Base-by-base conservation (phyloP, 2,113 vertebrate species). In the Muscicapa adusta region DNA sequence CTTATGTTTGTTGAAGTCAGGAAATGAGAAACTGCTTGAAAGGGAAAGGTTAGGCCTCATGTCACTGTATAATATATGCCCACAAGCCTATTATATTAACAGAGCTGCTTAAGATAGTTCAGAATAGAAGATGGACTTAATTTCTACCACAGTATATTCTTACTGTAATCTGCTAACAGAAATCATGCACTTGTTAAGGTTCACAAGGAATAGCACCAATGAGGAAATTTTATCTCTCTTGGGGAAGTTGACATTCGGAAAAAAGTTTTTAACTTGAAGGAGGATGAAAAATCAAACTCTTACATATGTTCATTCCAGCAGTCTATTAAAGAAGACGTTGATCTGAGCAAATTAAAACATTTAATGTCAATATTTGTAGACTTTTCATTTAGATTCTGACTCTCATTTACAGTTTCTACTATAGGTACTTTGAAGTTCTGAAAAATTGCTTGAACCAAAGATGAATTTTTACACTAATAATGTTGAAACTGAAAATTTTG, bases 1-100 rank as follows among this genome's bases (percentile, higher is more conserved):
- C 72, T 91, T 80, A 94, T 92, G 88, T 95, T 95, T 94, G 91
- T 89, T 92, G 94, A 93, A 97, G 88, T 89, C 91, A 94, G 94
- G 95, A 95, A 97, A 96, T 96, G 92, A 95, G 93, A 94, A 96
- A 94, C 91, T 96, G 89, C 93, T 95, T 96, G 93, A 93, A 94
- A 96, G 92, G 63, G 92, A 95, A 93, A 95, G 92, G 90, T 96
- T 97, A 95, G 86, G 47, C 80, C 82, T 93, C 2, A 6, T 96
- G 95, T 93, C 92, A 92, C 68, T 78, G 79, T 80, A 94, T 89
- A 96, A 94, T 94, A 76, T 89, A 87, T 96, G 80, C 77, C 91
- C 79, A 91, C 87, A 95, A 93, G 79, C 67, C 70, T 61, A 91
- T 95, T 93, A 76, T 93, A 91, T 88, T 90, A 93, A 88, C 90